Evolutionary conservation across 92 coral and sea anemone species (phyloP).

Genomic region (Porites cylindrica): DNA sequence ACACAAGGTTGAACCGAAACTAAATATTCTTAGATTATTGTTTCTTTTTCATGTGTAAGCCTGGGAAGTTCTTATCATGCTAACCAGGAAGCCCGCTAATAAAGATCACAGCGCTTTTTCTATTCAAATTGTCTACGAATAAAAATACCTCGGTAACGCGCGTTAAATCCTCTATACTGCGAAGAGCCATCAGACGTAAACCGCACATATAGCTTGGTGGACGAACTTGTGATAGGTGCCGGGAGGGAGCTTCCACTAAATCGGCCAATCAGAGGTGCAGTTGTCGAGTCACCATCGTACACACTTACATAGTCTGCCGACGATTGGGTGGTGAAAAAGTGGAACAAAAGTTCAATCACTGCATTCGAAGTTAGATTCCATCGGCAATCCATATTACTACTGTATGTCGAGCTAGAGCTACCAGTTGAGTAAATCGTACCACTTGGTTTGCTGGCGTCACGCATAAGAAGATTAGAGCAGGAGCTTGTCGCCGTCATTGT

Average conservation of each 20-base stretch:
- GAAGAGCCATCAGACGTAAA: conserved; percentile 21
- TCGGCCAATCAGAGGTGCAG: conserved; percentile 34
- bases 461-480: background rate
- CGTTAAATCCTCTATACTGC: background rate
- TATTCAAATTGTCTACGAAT: too few relatives aligned
- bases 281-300: conserved; percentile 50
- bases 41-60: too few relatives aligned
- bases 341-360: conserved; percentile 21
- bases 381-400: background rate
- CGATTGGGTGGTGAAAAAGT: conserved; percentile 22
- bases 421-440: too few relatives aligned
- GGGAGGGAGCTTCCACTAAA: conserved; percentile 56
- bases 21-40: too few relatives aligned
- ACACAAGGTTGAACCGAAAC: too few relatives aligned
- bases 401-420: background rate
- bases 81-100: too few relatives aligned
- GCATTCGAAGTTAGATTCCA: conserved; percentile 57
- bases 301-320: conserved; percentile 45
- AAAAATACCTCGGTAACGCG: background rate
- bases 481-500: background rate
- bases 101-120: too few relatives aligned
- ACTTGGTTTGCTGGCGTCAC: background rate
- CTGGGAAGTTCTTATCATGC: too few relatives aligned
- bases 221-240: conserved; percentile 46
- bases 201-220: conserved; percentile 25